Evolutionary conservation across 2,888 invertebrate species (phyloP).

Genomic region (Acanthosepion esculentum): DNA sequence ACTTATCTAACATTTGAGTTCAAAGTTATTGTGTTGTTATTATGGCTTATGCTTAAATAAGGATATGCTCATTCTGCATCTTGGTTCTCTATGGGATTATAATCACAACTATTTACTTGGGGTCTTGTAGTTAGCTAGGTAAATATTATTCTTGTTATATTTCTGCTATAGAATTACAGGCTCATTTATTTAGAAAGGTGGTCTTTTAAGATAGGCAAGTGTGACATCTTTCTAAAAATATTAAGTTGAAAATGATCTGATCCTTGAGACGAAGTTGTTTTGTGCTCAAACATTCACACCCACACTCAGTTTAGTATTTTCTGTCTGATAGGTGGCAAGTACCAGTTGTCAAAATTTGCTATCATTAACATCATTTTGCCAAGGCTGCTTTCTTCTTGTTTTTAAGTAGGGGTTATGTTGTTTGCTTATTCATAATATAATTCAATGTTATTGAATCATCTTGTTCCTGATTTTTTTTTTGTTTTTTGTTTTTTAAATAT

Average conservation of each 20-base stretch:
- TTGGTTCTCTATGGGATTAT: neutral
- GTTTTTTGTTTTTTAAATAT: too few species aligned
- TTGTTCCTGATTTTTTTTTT: too few species aligned
- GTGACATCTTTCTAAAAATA: constrained; percentile 33
- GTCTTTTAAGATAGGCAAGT: neutral
- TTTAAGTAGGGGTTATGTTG: neutral
- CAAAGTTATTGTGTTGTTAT: neutral
- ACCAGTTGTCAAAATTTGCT: neutral
- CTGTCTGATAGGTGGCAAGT: neutral
- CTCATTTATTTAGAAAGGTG: neutral
- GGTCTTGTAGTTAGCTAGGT: neutral
- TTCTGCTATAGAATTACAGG: neutral
- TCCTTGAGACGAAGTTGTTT: neutral
- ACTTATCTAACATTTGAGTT: neutral
- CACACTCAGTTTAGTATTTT: neutral
- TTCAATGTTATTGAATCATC: too few species aligned
- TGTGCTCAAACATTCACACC: neutral
- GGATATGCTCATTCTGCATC: neutral
- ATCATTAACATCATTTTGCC: neutral
- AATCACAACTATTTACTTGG: neutral
- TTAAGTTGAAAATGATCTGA: neutral
- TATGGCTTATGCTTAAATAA: neutral
- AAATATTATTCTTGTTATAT: neutral
- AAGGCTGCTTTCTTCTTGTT: neutral
- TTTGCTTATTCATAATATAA: neutral